Percentiles rank a stretch among this genome's conserved stretches.
Evolutionary conservation across 2,797 vertebrate species (phyloP).

Genomic region (Lepilemur septentrionalis): DNA sequence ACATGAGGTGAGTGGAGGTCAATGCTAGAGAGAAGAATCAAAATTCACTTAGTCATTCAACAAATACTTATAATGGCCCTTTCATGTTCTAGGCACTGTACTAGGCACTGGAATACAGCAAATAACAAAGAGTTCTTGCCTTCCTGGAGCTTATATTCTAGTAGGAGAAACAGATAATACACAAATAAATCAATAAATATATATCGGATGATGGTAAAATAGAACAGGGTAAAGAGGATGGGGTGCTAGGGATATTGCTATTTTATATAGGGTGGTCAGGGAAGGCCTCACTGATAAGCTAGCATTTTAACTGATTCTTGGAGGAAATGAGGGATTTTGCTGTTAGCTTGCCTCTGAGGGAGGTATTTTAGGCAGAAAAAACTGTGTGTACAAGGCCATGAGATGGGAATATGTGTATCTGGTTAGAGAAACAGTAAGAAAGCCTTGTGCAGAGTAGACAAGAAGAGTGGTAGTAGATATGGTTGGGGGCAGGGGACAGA

Average conservation of each 20-base stretch:
- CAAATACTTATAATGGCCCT: neutral
- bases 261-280: neutral
- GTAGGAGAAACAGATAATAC: neutral
- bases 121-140: neutral
- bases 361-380: neutral
- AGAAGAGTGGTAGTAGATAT: neutral
- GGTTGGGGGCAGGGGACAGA: neutral
- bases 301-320: constrained; percentile 5
- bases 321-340: constrained; percentile 7
- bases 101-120: neutral
- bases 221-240: neutral
- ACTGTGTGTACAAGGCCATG: neutral
- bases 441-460: neutral
- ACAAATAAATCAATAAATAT: neutral
- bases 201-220: neutral
- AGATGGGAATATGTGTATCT: neutral
- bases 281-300: neutral
- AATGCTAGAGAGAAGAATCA: neutral
- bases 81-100: neutral
- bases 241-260: neutral
- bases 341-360: constrained; percentile 1
- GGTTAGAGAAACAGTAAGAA: neutral
- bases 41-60: neutral
- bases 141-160: neutral
- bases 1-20: neutral